These are phyloP conservation scores for Machimus atricapillus DNA, from an alignment of 2,888 invertebrate species.

Conservation along the genomic window DNA sequence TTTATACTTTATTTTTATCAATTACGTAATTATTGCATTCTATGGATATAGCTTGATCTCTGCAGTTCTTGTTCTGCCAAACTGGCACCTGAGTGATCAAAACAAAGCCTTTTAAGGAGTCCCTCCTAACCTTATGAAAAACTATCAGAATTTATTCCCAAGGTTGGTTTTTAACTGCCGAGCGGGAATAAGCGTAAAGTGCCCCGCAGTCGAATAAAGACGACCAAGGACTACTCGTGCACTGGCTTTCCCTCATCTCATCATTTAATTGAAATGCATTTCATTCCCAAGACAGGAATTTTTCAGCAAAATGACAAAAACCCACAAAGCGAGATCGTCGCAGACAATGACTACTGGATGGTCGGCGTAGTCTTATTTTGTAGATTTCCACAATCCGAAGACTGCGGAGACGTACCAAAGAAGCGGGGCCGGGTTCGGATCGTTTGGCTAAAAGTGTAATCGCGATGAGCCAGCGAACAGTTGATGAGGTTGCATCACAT, in stretches of 20 bases:
- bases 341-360: neutral
- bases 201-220: neutral
- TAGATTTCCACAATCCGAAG: neutral
- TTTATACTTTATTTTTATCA: neutral
- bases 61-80: no score
- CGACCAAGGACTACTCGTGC: neutral
- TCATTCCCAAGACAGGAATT: neutral
- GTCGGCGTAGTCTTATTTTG: neutral
- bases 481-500: constrained; percentile 36
- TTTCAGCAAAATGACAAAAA: neutral
- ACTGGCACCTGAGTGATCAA: no score
- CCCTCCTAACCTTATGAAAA: neutral
- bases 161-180: neutral
- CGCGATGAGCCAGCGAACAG: neutral
- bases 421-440: neutral
- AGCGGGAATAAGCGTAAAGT: neutral
- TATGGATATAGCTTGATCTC: no score
- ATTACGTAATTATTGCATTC: neutral
- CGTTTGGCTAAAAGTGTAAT: neutral
- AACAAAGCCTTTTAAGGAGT: no score
- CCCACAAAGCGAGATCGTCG: neutral
- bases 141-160: neutral
- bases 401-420: neutral
- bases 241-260: neutral
- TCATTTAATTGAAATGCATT: neutral